These are phyloP conservation scores for Colletes latitarsis DNA, from an alignment of 1,140 invertebrate species.

Conservation along the genomic window DNA sequence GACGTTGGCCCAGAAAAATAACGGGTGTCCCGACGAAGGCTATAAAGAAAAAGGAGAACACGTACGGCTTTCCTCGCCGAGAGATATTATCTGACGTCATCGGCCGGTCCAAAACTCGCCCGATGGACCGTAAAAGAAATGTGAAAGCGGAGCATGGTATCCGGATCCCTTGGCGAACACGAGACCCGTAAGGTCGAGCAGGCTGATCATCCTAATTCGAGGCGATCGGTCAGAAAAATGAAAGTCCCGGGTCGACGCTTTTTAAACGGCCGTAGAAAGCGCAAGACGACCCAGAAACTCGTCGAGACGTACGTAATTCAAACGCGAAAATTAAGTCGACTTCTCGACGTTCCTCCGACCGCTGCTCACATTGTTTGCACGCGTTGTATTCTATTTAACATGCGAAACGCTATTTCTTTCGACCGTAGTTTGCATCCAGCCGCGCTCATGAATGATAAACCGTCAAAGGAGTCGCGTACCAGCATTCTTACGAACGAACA, in stretches of 20 bases:
- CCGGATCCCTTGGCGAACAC: conserved; percentile 36
- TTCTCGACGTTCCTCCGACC: background rate
- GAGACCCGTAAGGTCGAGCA: background rate
- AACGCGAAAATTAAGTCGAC: conserved; percentile 12
- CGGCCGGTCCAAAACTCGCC: conserved; percentile 20
- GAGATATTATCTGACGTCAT: conserved; percentile 9
- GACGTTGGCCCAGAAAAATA: background rate
- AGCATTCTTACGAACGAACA: background rate
- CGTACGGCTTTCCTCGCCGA: background rate
- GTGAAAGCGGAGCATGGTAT: conserved; percentile 62
- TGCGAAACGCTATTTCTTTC: conserved; percentile 18
- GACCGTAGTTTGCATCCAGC: background rate
- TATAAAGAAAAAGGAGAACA: conserved; percentile 15
- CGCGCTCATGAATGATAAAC: conserved; percentile 32
- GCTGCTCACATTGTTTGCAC: background rate
- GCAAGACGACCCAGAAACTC: conserved; percentile 29
- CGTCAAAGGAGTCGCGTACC: background rate
- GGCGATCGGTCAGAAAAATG: conserved; percentile 20
- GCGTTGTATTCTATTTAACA: conserved; percentile 19
- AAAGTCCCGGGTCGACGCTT: conserved; percentile 17
- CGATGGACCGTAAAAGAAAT: conserved; percentile 47
- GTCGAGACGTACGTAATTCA: conserved; percentile 8
- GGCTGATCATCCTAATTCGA: conserved; percentile 27
- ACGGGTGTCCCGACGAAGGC: background rate
- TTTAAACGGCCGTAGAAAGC: conserved; percentile 35